Evolutionary conservation across 2,113 vertebrate genomes (phyloP), one percentile per base, ranked within the genome.

Genomic region (Malurus cyaneus): DNA sequence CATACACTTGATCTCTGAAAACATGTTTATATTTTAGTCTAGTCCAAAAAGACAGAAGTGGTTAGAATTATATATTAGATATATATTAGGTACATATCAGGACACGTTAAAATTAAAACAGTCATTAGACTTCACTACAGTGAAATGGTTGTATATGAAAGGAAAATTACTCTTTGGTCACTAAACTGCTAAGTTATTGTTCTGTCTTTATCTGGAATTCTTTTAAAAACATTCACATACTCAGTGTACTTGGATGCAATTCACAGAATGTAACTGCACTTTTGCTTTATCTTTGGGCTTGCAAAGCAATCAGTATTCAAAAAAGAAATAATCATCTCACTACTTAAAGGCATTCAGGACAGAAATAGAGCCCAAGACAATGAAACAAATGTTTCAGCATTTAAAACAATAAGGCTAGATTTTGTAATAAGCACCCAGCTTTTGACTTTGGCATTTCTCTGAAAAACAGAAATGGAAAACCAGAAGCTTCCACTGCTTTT

Each of bases 391-490:
- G 0, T 32, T 88, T 91, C 74, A 92, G 73, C 78, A 80, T 82
- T 93, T 92, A 46, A 90, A 94, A 95, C 70, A 89, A 23, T 49
- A 88, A n/a, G n/a, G 59, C 53, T 64, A 72, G 73, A 61, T 84
- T 95, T 92, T 73, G 15, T 65, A 84, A 81, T 20, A 76, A 83
- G 18, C 6, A 1, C 5, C 8, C 76, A 87, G 70, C 57, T 91
- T 93, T 89, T 86, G 20, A 57, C 56, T 92, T 80, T 9, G 1
- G 39, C 65, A 52, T 53, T 62, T 66, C 39, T 78, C 52, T 92
- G 50, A 86, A 87, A 80, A 91, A 29, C 60, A 87, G 57, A 56
- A 72, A 57, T 2, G 19, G 36, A 84, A 92, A 91, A 29, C 39
- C 53, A 93, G 82, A 87, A 88, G n/a, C 36, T 96, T 92, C 80